phyloP scores from a whole-genome alignment of 2,888 invertebrate species.

The Emmelina monodactyla region DNA sequence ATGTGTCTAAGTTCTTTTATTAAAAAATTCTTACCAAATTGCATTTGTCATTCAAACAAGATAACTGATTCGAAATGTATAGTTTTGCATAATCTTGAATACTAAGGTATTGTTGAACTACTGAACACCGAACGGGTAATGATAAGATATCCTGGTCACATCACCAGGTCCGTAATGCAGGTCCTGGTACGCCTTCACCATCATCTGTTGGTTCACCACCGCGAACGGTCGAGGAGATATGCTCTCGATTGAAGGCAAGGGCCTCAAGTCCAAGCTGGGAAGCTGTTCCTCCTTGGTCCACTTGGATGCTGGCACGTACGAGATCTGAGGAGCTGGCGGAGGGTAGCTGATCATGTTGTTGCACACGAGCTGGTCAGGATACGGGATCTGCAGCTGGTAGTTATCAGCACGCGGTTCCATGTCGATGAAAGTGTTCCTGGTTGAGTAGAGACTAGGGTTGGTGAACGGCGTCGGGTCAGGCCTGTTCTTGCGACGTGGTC shows the following conservation, averaged over 20 bases:
- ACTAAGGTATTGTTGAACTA: too few relatives aligned
- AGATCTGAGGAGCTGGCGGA: constrained; percentile 37
- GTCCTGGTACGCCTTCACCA: constrained; percentile 59
- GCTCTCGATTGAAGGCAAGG: constrained; percentile 56
- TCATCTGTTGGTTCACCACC: constrained; percentile 57
- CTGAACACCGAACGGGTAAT: constrained; percentile 55
- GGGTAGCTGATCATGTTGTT: constrained; percentile 53
- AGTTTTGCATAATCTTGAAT: too few relatives aligned
- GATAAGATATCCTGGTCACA: constrained; percentile 51
- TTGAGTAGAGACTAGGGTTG: constrained; percentile 33
- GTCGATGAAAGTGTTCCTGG: constrained; percentile 40
- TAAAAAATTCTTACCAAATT: too few relatives aligned
- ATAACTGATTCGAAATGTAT: too few relatives aligned
- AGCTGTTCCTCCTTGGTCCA: constrained; percentile 43
- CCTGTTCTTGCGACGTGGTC: constrained; percentile 70
- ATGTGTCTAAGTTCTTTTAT: too few relatives aligned
- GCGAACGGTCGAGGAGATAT: constrained; percentile 54
- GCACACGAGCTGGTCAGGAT: constrained; percentile 43
- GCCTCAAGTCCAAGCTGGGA: constrained; percentile 41
- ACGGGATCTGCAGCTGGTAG: constrained; percentile 39
- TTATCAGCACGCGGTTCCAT: constrained; percentile 44
- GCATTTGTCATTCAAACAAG: too few relatives aligned
- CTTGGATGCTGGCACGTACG: constrained; percentile 34
- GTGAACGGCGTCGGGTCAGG: constrained; percentile 38
- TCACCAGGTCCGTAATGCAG: constrained; percentile 52